Evolutionary conservation across 30 jellyfish, hydroid and myxozoan species (phyloP), one percentile per base, ranked within the genome.

Genomic region (Pelagia noctiluca): DNA sequence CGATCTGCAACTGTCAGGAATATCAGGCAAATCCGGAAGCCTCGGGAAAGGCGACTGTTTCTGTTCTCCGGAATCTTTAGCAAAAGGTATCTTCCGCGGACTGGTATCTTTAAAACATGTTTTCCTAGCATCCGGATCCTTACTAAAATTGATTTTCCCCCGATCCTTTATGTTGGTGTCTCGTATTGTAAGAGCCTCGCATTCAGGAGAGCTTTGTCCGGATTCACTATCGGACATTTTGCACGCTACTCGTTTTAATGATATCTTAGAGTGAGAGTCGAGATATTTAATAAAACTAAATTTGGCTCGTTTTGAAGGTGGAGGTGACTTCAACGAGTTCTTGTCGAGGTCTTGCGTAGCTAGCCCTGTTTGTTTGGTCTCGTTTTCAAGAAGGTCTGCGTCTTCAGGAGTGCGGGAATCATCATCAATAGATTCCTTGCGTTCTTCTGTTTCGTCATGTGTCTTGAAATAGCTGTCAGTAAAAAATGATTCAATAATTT

Each of bases 301-400:
- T 49, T 72, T 71, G 1, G 49, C 82, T 30, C 82, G 80, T 62
- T 83, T 83, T 29, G 93, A 71, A 52, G 68, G 78, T 1, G 86
- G 93, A 31, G 86, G 87, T 0, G 82, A 70, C 33, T 63, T 70
- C 50, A 34, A 7, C 24, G 24, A 28, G 13, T 63, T 28, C 28
- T 33, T n/a, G n/a, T n/a, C n/a, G n/a, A n/a, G n/a, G n/a, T n/a
- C 76, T 7, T 52, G 30, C 12, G 26, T 2, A 52, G 26, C 12
- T 30, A 52, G 12, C 68, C 21, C 68, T 52, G 28, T 8, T 19
- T 52, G 28, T 19, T 25, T 3, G 21, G 68, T 30, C 68, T 52
- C 68, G 68, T 52, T 4, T 19, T 52, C 68, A 30, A n/a, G n/a
- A n/a, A n/a, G n/a, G n/a, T n/a, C n/a, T n/a, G n/a, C n/a, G n/a